phyloP scores from a whole-genome alignment of 2,113 vertebrate genomes.

The Epinephelus cyanopodus region DNA sequence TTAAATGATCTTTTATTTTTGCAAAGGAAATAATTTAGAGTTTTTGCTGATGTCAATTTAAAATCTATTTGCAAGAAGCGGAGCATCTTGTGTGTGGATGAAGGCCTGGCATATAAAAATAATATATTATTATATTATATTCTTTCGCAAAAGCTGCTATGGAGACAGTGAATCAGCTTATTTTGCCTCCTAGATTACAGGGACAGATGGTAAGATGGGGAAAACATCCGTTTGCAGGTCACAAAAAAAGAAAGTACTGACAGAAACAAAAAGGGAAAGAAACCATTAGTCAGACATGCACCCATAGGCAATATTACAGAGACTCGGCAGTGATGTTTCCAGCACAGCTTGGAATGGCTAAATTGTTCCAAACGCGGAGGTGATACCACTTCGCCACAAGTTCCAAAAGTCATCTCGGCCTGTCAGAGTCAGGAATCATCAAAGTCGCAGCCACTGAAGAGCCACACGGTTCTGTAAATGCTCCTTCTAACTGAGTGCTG shows the following conservation, averaged over 20 bases:
- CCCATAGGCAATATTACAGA: slow-evolving; percentile 36
- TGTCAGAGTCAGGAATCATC: slow-evolving; percentile 40
- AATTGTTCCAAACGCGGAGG: slow-evolving; percentile 46
- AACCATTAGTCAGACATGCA: slow-evolving; percentile 36
- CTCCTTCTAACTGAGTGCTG: neutral
- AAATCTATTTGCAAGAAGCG: slow-evolving; percentile 22
- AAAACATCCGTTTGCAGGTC: slow-evolving; percentile 50
- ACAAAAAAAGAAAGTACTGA: slow-evolving; percentile 42
- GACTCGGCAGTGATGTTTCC: slow-evolving; percentile 41
- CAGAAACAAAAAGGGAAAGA: slow-evolving; percentile 31
- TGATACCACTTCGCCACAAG: slow-evolving; percentile 26
- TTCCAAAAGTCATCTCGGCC: slow-evolving; percentile 42
- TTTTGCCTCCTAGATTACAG: slow-evolving; percentile 24
- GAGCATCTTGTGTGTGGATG: slow-evolving; percentile 15
- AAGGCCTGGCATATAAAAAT: slow-evolving; percentile 12
- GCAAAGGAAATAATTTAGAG: neutral
- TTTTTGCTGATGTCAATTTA: slow-evolving; percentile 14
- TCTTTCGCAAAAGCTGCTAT: neutral
- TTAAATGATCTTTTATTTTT: neutral
- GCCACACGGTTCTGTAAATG: neutral
- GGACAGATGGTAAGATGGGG: slow-evolving; percentile 26
- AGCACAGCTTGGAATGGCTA: slow-evolving; percentile 31
- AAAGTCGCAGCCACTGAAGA: slow-evolving; percentile 42
- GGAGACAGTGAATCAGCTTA: slow-evolving; percentile 14
- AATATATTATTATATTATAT: too few species aligned